Percentiles rank a stretch among this genome's conserved stretches.
Evolutionary conservation across 1,140 invertebrate genomes (phyloP).

Genomic region (Halictus rubicundus): DNA sequence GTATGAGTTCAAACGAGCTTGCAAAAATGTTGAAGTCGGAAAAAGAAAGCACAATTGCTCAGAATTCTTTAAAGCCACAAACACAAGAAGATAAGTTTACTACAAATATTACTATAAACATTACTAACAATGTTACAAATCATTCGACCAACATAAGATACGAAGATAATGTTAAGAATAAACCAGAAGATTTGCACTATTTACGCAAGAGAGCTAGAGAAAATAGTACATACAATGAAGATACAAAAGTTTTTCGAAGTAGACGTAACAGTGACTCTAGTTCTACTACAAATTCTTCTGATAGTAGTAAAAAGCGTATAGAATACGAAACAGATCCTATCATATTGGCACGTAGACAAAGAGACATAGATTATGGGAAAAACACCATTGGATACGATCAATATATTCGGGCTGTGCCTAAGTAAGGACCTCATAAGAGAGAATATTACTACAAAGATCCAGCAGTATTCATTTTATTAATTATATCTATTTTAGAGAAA

Average conservation of each 20-base stretch:
- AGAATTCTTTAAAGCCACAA: not conserved
- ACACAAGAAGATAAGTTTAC: slow-evolving; percentile 14
- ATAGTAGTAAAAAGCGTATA: slow-evolving; percentile 60
- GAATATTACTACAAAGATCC: not conserved
- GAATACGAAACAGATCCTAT: slow-evolving; percentile 88
- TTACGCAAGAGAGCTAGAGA: slow-evolving; percentile 62
- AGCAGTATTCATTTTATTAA: slow-evolving; percentile 2
- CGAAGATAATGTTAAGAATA: slow-evolving; percentile 38
- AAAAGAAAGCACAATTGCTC: not conserved
- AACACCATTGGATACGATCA: slow-evolving; percentile 93
- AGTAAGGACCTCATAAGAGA: slow-evolving; percentile 80
- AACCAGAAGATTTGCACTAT: slow-evolving; percentile 28
- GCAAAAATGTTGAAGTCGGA: slow-evolving; percentile 25
- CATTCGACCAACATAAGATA: slow-evolving; percentile 29
- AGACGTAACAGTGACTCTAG: slow-evolving; percentile 73
- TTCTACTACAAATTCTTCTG: slow-evolving; percentile 71
- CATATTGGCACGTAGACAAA: slow-evolving; percentile 89
- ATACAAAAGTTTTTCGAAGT: slow-evolving; percentile 60
- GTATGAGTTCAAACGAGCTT: slow-evolving; percentile 40
- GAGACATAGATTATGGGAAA: slow-evolving; percentile 97
- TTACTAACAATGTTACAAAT: not conserved
- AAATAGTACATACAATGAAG: slow-evolving; percentile 40
- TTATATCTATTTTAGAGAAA: slow-evolving; percentile 79
- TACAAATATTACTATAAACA: not conserved
- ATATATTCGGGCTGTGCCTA: slow-evolving; percentile 87